A percentile compares a stretch with the other conserved stretches of the same genome.
These are phyloP conservation scores for Stegana nigrithorax DNA, from an alignment of 2,888 invertebrate genomes.

Conservation along the genomic window DNA sequence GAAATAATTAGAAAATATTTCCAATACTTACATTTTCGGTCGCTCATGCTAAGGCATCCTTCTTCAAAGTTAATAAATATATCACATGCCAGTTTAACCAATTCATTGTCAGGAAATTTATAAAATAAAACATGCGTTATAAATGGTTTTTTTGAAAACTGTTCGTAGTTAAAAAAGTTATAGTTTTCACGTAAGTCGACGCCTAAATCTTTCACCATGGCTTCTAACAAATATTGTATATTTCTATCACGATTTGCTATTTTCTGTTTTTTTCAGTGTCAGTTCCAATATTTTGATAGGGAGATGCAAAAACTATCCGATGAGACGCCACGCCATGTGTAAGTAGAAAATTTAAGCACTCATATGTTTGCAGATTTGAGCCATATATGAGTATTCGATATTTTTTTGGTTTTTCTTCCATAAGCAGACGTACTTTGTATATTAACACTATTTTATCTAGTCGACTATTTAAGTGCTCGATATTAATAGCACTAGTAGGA, in stretches of 20 bases:
- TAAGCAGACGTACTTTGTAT: constrained; percentile 47
- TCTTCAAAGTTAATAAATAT: constrained; percentile 56
- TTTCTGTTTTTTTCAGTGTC: constrained; percentile 32
- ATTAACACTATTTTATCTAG: constrained; percentile 55
- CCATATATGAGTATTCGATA: constrained; percentile 53
- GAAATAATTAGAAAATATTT: neutral
- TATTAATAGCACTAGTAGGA: constrained; percentile 48
- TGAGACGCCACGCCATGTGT: constrained; percentile 39
- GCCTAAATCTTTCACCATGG: constrained; percentile 41
- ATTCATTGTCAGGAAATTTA: constrained; percentile 10
- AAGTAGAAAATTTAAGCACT: constrained; percentile 53
- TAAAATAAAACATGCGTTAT: constrained; percentile 49
- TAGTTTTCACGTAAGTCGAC: constrained; percentile 37
- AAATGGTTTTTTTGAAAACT: constrained; percentile 26
- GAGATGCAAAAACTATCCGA: constrained; percentile 40
- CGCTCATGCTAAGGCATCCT: constrained; percentile 28
- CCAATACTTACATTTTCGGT: neutral
- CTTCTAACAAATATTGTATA: constrained; percentile 41
- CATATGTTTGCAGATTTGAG: constrained; percentile 45
- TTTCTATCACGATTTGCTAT: constrained; percentile 43
- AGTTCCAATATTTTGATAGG: constrained; percentile 14
- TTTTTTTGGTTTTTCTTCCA: constrained; percentile 19
- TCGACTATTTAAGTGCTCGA: constrained; percentile 54
- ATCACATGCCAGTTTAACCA: constrained; percentile 44
- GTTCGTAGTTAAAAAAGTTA: constrained; percentile 39